Percentiles rank a stretch among this genome's conserved stretches.
Evolutionary conservation across 1,140 invertebrate genomes (phyloP).

Genomic region (Rhagoletis pomonella): DNA sequence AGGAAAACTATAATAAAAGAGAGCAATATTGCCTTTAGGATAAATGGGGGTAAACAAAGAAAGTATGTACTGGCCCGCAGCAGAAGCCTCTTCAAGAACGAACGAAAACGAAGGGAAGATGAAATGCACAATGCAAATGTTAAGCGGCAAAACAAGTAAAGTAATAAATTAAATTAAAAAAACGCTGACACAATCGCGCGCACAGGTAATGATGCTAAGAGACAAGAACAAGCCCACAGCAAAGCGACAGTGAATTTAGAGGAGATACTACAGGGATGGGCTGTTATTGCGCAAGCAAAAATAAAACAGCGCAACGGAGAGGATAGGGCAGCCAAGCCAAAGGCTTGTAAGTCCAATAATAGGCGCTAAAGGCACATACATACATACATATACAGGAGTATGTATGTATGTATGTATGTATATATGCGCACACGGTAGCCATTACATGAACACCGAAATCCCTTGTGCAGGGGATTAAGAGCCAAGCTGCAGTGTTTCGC

Average conservation of each 20-base stretch:
- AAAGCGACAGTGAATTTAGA: background rate
- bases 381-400: background rate
- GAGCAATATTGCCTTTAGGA: background rate
- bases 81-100: background rate
- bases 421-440: background rate
- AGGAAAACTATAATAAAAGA: background rate
- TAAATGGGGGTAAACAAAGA: background rate
- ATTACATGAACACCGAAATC: background rate
- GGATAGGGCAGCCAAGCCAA: background rate
- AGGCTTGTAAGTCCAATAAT: too few relatives aligned
- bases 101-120: background rate
- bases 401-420: background rate
- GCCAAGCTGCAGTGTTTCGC: background rate
- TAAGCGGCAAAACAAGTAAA: constrained; percentile 13
- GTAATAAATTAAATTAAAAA: constrained; percentile 44
- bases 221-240: background rate
- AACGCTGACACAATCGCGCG: background rate
- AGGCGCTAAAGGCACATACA: too few relatives aligned
- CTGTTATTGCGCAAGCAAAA: background rate
- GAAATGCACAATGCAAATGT: background rate
- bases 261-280: background rate
- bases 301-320: background rate
- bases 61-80: background rate
- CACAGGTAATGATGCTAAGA: background rate
- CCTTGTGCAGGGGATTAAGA: background rate